Evolutionary conservation across 2,888 invertebrate species (phyloP), one percentile per base, ranked within the genome.

Genomic region (Calliopum simillimum): DNA sequence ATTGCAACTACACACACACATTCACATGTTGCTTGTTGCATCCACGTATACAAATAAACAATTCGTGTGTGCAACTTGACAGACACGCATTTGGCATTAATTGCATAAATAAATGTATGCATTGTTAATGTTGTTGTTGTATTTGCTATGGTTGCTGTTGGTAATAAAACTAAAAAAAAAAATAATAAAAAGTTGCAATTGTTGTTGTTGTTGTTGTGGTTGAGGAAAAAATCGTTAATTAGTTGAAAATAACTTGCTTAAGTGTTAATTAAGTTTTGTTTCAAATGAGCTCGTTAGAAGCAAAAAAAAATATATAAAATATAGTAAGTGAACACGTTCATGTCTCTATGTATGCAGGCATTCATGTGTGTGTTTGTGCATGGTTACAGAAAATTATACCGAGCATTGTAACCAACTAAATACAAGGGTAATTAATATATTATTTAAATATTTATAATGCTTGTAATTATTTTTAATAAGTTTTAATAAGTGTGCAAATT

Each of bases 11-110:
- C 51, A 47, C 21, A 49, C 46, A 14, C 21, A 63, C 16, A 14
- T 14, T 43, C 14, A 53, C 16, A n/a, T 14, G 23, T 16, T 6
- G 25, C 8, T 19, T 44, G 44, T 13, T 44, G 16, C 21, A 44
- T 44, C 47, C 12, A 53, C 19, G 51, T 43, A 62, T 47, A 56
- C 67, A 67, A 47, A 51, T 49, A 64, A 51, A 41, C 51, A 64
- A 43, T 51, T 64, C n/a, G 23, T n/a, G 47, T 43, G 51, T 19
- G 53, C 79, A 82, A 80, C 80, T 80, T 81, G 80, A 81, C 78
- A 81, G 81, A 79, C 82, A 80, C 80, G 81, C 81, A 82, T 79
- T 82, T 81, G 82, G 79, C 83, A 80, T 79, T 81, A 81, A 81
- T 82, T 79, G 81, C 74, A 79, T 75, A 72, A 71, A 75, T 72